Evolutionary conservation across 2,888 invertebrate genomes (phyloP).

Genomic region (Eucera pruinosa): DNA sequence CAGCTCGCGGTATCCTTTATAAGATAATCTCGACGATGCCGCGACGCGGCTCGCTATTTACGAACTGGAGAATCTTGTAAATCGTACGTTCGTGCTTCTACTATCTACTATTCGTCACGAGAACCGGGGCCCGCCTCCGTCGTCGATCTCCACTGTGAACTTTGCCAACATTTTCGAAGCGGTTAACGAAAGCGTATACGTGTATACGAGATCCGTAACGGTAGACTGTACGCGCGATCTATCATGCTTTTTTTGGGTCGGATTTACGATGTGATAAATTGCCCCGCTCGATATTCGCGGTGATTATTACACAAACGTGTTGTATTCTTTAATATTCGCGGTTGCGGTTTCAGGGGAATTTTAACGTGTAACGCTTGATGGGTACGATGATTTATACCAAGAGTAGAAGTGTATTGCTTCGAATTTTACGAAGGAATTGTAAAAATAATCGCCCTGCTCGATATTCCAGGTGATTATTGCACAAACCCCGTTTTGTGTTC

Average conservation of each 20-base stretch:
- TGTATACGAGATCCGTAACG: too few relatives aligned
- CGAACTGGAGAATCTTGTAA: constrained; percentile 60
- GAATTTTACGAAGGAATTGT: constrained; percentile 11
- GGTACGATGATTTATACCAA: constrained; percentile 1
- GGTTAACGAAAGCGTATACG: constrained; percentile 15
- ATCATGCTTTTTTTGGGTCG: constrained; percentile 12
- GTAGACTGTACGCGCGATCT: too few relatives aligned
- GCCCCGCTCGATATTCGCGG: constrained; percentile 18
- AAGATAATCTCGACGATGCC: constrained; percentile 63
- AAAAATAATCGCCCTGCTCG: too few relatives aligned
- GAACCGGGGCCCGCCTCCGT: constrained; percentile 43
- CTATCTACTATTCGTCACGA: constrained; percentile 62
- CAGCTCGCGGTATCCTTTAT: constrained; percentile 60
- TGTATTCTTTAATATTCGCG: background rate
- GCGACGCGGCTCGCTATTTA: constrained; percentile 58
- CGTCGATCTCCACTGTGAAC: constrained; percentile 45
- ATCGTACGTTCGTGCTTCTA: constrained; percentile 49
- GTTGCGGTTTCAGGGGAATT: background rate
- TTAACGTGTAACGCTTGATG: background rate
- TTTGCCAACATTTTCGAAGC: constrained; percentile 24
- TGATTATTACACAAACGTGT: constrained; percentile 13
- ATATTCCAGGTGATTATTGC: too few relatives aligned
- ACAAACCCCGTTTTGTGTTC: too few relatives aligned
- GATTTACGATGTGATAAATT: constrained; percentile 22
- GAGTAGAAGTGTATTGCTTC: background rate